Base-by-base conservation (phyloP, 1,140 invertebrate species). In the Dolichoris vasculosae region DNA sequence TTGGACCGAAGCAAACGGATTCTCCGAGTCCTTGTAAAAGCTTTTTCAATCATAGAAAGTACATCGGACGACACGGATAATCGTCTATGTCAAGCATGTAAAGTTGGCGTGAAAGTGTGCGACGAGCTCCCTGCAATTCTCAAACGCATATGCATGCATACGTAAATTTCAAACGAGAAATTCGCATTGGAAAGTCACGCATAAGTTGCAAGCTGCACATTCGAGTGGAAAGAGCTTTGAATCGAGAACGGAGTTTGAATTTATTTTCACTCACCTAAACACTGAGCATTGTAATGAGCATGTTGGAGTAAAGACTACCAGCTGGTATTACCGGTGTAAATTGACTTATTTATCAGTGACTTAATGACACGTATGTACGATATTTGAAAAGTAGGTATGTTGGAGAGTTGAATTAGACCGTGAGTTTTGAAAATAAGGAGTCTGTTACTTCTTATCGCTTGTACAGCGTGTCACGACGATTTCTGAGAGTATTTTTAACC, bases 21-120 rank as follows among this genome's bases (percentile, higher is more conserved):
- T 59, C 9, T 26, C 43, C 7, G 23, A 51, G 43, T 32, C 26
- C 75, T 51, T n/a, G 38, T 30, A 20, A 76, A 83, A 83, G 71
- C 82, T 83, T 64, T 64, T 48, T 46, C 51, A 64, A 76, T 38
- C 48, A n/a, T 83, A 73, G 82, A 83, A 76, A 83, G 82, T 76
- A 13, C 32, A 73, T 9, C 43, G 4, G 32, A 6, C 17, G 23
- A 15, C 17, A 43, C 35, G 23, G 35, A 79, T 79, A 63, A 64
- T n/a, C 48, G 46, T 26, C 73, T 30, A 43, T 63, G 77, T 79
- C 51, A 30, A 20, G 81, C 43, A 51, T 15, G 64, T 81, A 81
- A 23, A 67, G 35, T 59, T 15, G 73, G n/a, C 59, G 82, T 67
- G 82, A 84, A 84, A 84, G 82, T 76, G 82, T 40, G 69, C 46